A percentile compares a stretch with the other conserved stretches of the same genome.
These are phyloP conservation scores for Ifrita kowaldi DNA, from an alignment of 2,113 vertebrate genomes.

Conservation along the genomic window DNA sequence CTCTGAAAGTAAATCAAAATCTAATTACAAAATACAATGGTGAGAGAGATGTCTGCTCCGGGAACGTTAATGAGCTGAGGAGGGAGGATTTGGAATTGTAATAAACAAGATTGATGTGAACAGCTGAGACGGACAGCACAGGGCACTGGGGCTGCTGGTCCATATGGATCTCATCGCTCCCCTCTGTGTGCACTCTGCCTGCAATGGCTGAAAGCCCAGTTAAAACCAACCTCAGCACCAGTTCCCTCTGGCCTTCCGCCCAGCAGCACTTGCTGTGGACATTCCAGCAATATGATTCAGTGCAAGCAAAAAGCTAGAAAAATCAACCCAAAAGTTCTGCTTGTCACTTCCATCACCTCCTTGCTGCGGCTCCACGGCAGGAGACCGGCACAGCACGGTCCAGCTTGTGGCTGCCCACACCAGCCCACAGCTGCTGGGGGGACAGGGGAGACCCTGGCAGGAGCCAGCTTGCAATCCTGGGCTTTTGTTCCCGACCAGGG, in stretches of 20 bases:
- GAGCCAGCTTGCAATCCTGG: neutral
- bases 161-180: accelerated
- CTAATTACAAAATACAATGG: conserved; percentile 48
- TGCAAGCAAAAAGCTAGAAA: neutral
- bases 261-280: neutral
- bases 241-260: neutral
- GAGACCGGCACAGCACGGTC: accelerated
- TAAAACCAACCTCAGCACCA: neutral
- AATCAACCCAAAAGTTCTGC: neutral
- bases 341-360: neutral
- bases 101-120: neutral
- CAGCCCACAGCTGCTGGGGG: accelerated
- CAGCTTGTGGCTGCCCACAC: neutral
- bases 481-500: neutral
- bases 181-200: neutral
- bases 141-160: neutral
- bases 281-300: neutral
- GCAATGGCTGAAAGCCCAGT: neutral
- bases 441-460: neutral
- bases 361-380: accelerated
- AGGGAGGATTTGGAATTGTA: conserved; percentile 6
- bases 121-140: neutral
- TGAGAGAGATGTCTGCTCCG: neutral
- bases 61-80: conserved; percentile 22
- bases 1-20: conserved; percentile 48